These are phyloP conservation scores for Acholoe squamosa DNA, from an alignment of 2,888 invertebrate genomes.

Conservation along the genomic window DNA sequence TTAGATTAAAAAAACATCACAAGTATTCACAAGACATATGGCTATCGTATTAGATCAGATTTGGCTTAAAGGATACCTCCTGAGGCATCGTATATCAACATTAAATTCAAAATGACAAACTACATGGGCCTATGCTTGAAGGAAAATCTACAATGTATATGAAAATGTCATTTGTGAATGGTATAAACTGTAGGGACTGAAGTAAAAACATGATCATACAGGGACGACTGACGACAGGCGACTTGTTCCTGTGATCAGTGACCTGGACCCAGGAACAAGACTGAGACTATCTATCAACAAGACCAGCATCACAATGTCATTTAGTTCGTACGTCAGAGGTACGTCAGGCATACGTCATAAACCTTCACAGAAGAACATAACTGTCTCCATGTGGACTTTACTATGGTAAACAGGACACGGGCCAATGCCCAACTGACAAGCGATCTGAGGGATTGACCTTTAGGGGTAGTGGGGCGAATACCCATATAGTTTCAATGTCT, in stretches of 20 bases:
- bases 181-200: background rate
- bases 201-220: background rate
- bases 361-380: background rate
- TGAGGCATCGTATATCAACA: too few relatives aligned
- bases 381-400: background rate
- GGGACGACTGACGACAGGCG: background rate
- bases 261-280: background rate
- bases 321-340: too few relatives aligned
- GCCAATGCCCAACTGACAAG: conserved; percentile 21
- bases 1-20: too few relatives aligned
- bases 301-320: background rate
- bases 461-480: too few relatives aligned
- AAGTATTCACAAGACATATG: too few relatives aligned
- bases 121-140: background rate
- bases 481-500: too few relatives aligned
- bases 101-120: background rate
- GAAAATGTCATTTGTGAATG: background rate
- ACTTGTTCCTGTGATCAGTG: background rate
- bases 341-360: background rate
- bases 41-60: too few relatives aligned
- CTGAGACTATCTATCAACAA: background rate
- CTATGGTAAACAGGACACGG: background rate
- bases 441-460: background rate
- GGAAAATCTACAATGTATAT: background rate
- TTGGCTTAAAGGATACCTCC: too few relatives aligned